Conservation (phyloP, 2,797 vertebrate genomes). For the Hippoglossus hippoglossus region DNA sequence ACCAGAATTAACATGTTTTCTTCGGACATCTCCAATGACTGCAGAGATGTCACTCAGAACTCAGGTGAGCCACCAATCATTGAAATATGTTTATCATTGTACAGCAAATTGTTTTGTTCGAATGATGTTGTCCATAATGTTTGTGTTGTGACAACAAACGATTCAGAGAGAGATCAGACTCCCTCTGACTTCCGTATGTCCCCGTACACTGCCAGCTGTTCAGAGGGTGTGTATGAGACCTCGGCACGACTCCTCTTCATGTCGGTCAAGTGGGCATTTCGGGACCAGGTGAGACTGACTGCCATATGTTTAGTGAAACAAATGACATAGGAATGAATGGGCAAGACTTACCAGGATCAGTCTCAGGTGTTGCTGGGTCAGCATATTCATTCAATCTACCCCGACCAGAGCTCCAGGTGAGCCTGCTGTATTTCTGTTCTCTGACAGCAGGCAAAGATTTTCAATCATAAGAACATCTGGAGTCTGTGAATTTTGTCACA, state of each 20-base stretch:
- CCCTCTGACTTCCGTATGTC: slow-evolving; percentile 86
- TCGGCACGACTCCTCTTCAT: slow-evolving; percentile 96
- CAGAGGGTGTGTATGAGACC: slow-evolving; percentile 93
- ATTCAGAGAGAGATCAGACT: slow-evolving; percentile 83
- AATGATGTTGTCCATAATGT: no score
- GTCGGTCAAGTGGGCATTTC: slow-evolving; percentile 98
- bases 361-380: slow-evolving; percentile 94
- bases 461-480: slow-evolving; percentile 72
- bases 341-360: slow-evolving; percentile 84
- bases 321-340: background rate
- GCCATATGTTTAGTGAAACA: background rate
- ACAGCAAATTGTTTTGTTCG: background rate
- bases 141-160: slow-evolving; percentile 88
- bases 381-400: slow-evolving; percentile 90
- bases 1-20: slow-evolving; percentile 76
- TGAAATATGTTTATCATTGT: background rate
- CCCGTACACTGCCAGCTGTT: slow-evolving; percentile 83
- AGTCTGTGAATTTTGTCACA: background rate
- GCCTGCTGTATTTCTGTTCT: background rate
- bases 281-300: slow-evolving; percentile 90
- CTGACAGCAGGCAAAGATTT: slow-evolving; percentile 73
- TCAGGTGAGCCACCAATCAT: slow-evolving; percentile 79
- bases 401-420: slow-evolving; percentile 91
- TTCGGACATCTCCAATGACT: slow-evolving; percentile 71
- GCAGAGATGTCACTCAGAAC: slow-evolving; percentile 76